Evolutionary conservation across 2,888 invertebrate species (phyloP), one percentile per base, ranked within the genome.

Genomic region (Bellardia bayeri): DNA sequence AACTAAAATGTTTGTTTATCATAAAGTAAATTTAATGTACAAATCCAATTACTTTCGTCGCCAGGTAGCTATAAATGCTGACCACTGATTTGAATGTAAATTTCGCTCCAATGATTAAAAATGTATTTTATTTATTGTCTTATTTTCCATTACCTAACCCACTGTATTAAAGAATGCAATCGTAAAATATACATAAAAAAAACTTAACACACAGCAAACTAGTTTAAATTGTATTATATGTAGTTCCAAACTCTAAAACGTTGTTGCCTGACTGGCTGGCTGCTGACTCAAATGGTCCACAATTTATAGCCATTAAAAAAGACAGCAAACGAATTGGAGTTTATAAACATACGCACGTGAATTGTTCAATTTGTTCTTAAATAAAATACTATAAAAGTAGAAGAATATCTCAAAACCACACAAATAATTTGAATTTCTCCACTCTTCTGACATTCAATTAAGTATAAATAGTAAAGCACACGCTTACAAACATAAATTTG

Each of bases 401-500:
- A 61, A 45, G 45, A 61, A 66, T 78, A 56, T 40, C 58, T 23
- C 9, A 40, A 56, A 56, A 78, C 16, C 11, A 16, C 13, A 30
- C 23, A 64, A 64, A 76, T 40, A 23, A 66, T 76, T 76, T 51
- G 23, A 76, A 76, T 76, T 76, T 76, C 76, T 54, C 76, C 54
- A 51, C 51, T 23, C 76, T 64, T 64, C 40, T 51, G 64, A 66
- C 54, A 76, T 54, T 76, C 40, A 23, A 64, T 64, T 42, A 42
- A 40, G 42, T 56, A 23, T 11, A 23, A 64, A 14, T 45, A 37
- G 9, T 42, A 37, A 56, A 14, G 33, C 33, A 45, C 5, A 30
- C 5, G 14, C 13, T 49, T 49, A 14, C 45, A 66, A 9, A 42
- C 30, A 49, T 49, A 9, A 14, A 30, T 13, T 30, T 68, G 14